Evolutionary conservation across 2,888 invertebrate species (phyloP).

Genomic region (Zelleria hepariella): DNA sequence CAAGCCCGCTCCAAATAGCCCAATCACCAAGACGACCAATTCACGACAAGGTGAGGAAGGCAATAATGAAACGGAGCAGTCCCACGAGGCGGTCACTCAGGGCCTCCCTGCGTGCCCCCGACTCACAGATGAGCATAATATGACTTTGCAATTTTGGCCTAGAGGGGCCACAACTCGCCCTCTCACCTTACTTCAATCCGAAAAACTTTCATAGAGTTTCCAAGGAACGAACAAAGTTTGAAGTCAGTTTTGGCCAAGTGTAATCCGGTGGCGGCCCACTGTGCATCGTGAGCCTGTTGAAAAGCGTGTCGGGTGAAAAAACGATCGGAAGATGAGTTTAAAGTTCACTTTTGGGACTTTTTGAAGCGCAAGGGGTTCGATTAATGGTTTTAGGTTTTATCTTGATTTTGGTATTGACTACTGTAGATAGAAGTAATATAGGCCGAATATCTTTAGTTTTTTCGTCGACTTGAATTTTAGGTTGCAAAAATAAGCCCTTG

Average conservation of each 20-base stretch:
- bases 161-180: not conserved
- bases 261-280: not conserved
- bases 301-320: not conserved
- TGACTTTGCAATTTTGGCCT: constrained; percentile 52
- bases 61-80: not conserved
- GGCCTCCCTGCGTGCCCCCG: not conserved
- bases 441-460: too few relatives aligned
- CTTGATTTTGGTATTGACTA: not conserved
- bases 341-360: not conserved
- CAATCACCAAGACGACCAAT: not conserved
- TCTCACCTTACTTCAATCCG: not conserved
- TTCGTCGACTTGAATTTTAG: too few relatives aligned
- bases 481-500: too few relatives aligned
- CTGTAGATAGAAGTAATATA: not conserved
- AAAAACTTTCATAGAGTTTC: not conserved
- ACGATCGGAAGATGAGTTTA: not conserved
- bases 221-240: not conserved
- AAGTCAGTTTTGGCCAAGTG: not conserved
- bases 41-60: not conserved
- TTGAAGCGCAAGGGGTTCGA: not conserved
- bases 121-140: constrained; percentile 48
- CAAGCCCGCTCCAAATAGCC: constrained; percentile 13
- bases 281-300: not conserved
- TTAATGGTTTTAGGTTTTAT: not conserved
- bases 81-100: not conserved